phyloP scores from a whole-genome alignment of 2,888 invertebrate species.

The Mechanitis messenoides region DNA sequence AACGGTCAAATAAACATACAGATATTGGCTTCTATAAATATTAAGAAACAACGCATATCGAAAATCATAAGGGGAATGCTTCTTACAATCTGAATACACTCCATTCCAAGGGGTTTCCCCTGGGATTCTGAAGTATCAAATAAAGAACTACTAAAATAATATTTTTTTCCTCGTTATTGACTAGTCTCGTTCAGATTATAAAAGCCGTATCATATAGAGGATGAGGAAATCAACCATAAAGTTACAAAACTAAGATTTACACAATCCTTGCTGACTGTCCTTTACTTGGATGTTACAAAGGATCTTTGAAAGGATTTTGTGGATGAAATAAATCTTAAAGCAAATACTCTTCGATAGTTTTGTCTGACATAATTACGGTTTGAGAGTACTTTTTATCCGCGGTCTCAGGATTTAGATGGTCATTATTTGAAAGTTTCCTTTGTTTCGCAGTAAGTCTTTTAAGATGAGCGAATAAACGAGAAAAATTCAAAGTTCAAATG shows the following conservation, averaged over 20 bases:
- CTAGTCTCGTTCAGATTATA: neutral
- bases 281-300: constrained; percentile 28
- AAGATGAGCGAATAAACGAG: constrained; percentile 21
- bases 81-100: neutral
- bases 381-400: constrained; percentile 30
- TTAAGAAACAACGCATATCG: neutral
- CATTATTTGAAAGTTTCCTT: constrained; percentile 31
- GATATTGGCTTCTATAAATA: neutral
- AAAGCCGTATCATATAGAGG: neutral
- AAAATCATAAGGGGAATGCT: neutral
- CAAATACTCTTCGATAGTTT: constrained; percentile 49
- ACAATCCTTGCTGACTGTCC: constrained; percentile 26
- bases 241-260: constrained; percentile 12
- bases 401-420: constrained; percentile 30
- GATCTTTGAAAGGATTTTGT: constrained; percentile 40
- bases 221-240: constrained; percentile 4
- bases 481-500: constrained; percentile 18
- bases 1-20: neutral
- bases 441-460: constrained; percentile 28
- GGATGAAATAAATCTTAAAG: constrained; percentile 64
- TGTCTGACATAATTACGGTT: constrained; percentile 50
- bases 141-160: constrained; percentile 3
- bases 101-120: neutral
- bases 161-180: neutral
- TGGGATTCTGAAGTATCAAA: neutral